Evolutionary conservation across 1,140 invertebrate genomes (phyloP), one percentile per base, ranked within the genome.

Genomic region (Euschistus heros): DNA sequence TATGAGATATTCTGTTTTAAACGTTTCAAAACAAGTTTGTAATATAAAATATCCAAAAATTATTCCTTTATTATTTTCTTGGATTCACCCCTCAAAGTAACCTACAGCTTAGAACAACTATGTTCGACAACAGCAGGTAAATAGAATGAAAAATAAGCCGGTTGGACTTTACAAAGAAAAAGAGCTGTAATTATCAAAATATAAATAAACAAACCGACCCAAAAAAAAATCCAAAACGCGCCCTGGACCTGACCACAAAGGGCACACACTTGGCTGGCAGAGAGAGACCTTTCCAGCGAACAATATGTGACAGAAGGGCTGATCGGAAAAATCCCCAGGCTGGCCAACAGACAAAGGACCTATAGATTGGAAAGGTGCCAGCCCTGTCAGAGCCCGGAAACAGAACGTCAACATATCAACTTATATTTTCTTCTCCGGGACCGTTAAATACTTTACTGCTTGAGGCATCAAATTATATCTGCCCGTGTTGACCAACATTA

Each of bases 401-500:
- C 47, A 50, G n/a, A 18, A 50, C 47, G 47, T 50, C 47, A 50
- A 50, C 47, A 50, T 50, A 33, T 59, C 55, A 59, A 33, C 60
- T 62, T 62, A 20, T 26, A 54, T 22, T 22, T 20, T 37, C 60
- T 18, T 33, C 17, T 42, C 60, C 18, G 4, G 1, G 22, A 2
- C 47, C 47, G 47, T 50, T 22, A 24, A 24, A 17, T 20, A 33
- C 42, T 62, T 37, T 13, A 13, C 33, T 37, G 33, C 33, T 37
- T 37, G 33, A 37, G 33, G 33, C 33, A 37, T 37, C 33, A 10
- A 37, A 37, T 37, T 37, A 37, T 10, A 37, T 37, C 33, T 37
- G 33, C 1, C 4, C 13, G 1, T 6, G 33, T 37, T 37, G 33
- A 13, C 8, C 13, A 37, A 37, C 33, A 37, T 37, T 37, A 1